Evolutionary conservation across 2,797 vertebrate genomes (phyloP).

Genomic region (Falco rusticolus): DNA sequence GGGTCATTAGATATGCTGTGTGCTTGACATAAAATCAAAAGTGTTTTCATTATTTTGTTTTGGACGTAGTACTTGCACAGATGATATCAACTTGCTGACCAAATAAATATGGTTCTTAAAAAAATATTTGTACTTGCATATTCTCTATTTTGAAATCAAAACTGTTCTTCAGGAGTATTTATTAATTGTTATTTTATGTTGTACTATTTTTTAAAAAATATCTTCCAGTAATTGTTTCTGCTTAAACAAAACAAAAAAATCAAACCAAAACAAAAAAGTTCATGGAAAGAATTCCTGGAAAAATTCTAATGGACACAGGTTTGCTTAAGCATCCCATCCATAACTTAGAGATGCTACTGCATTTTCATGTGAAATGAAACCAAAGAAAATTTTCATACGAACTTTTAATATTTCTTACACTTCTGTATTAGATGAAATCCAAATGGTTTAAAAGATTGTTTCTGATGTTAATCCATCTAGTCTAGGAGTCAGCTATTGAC

Average conservation of each 20-base stretch:
- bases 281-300: neutral
- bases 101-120: neutral
- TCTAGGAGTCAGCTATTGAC: neutral
- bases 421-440: neutral
- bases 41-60: neutral
- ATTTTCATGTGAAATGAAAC: neutral
- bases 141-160: neutral
- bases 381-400: neutral
- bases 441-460: neutral
- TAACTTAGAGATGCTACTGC: neutral
- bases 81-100: neutral
- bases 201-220: neutral
- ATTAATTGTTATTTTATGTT: neutral
- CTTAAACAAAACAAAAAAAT: neutral
- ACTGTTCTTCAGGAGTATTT: neutral
- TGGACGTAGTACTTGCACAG: neutral
- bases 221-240: accelerated
- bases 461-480: neutral
- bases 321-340: neutral
- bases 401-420: neutral
- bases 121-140: neutral
- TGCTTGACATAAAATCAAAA: neutral
- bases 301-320: neutral
- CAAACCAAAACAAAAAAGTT: too few relatives aligned
- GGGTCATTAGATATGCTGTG: neutral